A percentile compares a stretch with the other conserved stretches of the same genome.
phyloP scores from a whole-genome alignment of 1,140 invertebrate genomes.

The Coenobita brevimanus region DNA sequence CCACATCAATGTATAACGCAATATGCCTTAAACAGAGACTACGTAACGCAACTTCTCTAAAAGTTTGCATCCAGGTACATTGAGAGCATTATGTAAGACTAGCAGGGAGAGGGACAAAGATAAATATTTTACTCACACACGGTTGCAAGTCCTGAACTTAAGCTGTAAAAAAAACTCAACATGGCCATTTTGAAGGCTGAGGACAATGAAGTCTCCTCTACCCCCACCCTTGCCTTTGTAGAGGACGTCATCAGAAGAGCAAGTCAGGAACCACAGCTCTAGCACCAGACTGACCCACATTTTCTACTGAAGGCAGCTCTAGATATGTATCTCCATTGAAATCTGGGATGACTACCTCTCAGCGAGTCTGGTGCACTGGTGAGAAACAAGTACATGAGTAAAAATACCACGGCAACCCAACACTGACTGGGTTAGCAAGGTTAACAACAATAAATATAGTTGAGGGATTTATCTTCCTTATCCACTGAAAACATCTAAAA shows the following conservation, averaged over 20 bases:
- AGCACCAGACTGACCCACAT: constrained; percentile 86
- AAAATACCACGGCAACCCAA: no score
- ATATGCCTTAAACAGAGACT: constrained; percentile 35
- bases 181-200: constrained; percentile 85
- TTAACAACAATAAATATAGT: no score
- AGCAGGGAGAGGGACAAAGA: constrained; percentile 12
- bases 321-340: constrained; percentile 85
- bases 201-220: constrained; percentile 88
- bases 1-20: background rate
- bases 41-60: constrained; percentile 39
- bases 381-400: background rate
- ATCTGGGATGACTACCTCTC: constrained; percentile 71
- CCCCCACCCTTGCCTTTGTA: constrained; percentile 84
- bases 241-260: constrained; percentile 84
- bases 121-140: constrained; percentile 76
- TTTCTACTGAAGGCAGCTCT: constrained; percentile 83
- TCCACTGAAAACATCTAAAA: no score
- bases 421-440: no score
- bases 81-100: constrained; percentile 38
- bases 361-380: constrained; percentile 66
- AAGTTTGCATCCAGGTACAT: constrained; percentile 43
- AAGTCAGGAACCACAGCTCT: constrained; percentile 90
- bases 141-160: constrained; percentile 89
- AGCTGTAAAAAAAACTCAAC: constrained; percentile 89
- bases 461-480: no score